Conservation (phyloP, 2,113 vertebrate genomes). For the Emberiza fucata region DNA sequence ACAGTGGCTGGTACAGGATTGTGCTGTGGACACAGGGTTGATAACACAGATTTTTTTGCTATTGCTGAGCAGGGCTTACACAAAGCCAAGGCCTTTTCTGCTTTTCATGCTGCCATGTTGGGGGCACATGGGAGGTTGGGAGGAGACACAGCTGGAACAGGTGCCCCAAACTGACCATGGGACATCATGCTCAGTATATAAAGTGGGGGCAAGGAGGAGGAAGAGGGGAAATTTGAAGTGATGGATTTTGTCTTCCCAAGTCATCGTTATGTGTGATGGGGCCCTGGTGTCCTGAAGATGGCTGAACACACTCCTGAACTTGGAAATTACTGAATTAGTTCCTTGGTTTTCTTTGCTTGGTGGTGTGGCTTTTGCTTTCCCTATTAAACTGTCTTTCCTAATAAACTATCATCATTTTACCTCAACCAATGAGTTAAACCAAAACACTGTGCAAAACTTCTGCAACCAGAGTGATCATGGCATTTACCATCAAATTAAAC, state of each 20-base stretch:
- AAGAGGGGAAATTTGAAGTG: background rate
- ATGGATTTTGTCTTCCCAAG: background rate
- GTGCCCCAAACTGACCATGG: background rate
- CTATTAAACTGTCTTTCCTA: background rate
- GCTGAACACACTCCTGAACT: background rate
- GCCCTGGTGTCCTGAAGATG: background rate
- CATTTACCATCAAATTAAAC: background rate
- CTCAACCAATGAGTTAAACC: background rate
- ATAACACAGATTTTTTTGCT: background rate
- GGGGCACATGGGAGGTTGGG: fast-evolving
- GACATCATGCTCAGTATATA: background rate
- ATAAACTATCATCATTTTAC: background rate
- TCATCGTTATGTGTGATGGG: background rate
- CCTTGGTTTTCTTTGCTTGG: background rate
- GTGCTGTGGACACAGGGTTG: background rate
- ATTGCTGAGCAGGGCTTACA: background rate
- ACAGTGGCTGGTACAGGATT: background rate
- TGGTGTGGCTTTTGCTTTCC: background rate
- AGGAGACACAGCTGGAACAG: background rate
- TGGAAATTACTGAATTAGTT: background rate
- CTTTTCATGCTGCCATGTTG: fast-evolving
- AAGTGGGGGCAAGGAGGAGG: background rate
- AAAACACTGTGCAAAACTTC: background rate
- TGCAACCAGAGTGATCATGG: background rate
- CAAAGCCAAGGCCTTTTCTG: background rate